Evolutionary conservation across 2,113 vertebrate genomes (phyloP).

Genomic region (Sceloporus tristichus): DNA sequence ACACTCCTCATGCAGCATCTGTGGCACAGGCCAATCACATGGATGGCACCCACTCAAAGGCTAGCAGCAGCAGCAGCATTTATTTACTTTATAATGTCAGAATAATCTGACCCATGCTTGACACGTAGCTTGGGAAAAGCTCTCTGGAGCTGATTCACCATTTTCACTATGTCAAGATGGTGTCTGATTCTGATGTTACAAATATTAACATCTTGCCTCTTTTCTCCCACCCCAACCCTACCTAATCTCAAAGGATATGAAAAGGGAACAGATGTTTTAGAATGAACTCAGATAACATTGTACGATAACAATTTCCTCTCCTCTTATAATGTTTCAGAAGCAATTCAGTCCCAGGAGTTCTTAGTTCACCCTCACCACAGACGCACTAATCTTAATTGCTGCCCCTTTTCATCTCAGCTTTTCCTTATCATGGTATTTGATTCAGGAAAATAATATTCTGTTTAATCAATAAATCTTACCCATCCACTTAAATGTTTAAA

Average conservation of each 20-base stretch:
- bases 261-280: background rate
- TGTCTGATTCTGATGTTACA: background rate
- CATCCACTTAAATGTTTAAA: background rate
- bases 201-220: background rate
- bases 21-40: background rate
- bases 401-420: background rate
- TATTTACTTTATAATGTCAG: background rate
- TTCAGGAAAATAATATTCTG: background rate
- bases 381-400: background rate
- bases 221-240: background rate
- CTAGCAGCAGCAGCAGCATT: background rate
- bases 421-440: background rate
- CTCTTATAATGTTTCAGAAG: background rate
- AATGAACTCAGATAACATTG: background rate
- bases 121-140: background rate
- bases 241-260: background rate
- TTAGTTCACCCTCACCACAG: fast-evolving
- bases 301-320: background rate
- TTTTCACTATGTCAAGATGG: background rate
- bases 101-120: background rate
- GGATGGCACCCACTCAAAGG: too few species aligned
- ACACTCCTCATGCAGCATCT: background rate
- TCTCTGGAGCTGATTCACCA: background rate
- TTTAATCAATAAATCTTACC: conserved; percentile 43
- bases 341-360: background rate